phyloP scores from a whole-genome alignment of 2,888 invertebrate species.

The Dorcus hopei region DNA sequence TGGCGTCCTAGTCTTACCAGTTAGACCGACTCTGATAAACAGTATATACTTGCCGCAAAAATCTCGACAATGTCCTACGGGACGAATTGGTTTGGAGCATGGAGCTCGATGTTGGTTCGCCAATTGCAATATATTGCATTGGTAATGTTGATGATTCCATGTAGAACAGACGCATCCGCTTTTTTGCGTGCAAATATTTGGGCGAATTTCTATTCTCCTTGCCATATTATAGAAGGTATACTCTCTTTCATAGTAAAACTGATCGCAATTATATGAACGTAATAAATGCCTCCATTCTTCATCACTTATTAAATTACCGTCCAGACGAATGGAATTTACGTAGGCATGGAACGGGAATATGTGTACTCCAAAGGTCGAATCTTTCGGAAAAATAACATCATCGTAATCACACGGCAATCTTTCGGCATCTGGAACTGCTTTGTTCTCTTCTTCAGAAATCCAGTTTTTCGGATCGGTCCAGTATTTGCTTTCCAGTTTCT shows the following conservation, averaged over 20 bases:
- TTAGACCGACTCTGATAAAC: too few species aligned
- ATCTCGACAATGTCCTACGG: slow-evolving; percentile 26
- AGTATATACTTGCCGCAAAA: slow-evolving; percentile 27
- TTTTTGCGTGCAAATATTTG: not conserved
- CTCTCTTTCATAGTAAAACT: too few species aligned
- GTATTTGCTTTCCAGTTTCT: not conserved
- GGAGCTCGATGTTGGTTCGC: too few species aligned
- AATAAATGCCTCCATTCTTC: not conserved
- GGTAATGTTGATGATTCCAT: too few species aligned
- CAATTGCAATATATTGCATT: too few species aligned
- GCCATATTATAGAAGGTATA: too few species aligned
- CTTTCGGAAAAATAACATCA: slow-evolving; percentile 16
- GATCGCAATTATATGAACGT: too few species aligned
- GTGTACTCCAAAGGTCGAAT: slow-evolving; percentile 11
- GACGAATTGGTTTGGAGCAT: slow-evolving; percentile 21
- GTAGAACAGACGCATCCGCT: not conserved
- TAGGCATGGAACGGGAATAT: not conserved
- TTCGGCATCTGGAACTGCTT: slow-evolving; percentile 17
- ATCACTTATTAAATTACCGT: not conserved
- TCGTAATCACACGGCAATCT: slow-evolving; percentile 15
- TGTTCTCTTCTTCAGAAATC: slow-evolving; percentile 8
- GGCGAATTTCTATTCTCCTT: not conserved
- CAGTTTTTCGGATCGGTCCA: slow-evolving; percentile 10
- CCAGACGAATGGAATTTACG: not conserved
- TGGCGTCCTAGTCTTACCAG: too few species aligned